These are phyloP conservation scores for Drosophila multiciliata DNA, from an alignment of 2,888 invertebrate genomes.

Conservation along the genomic window DNA sequence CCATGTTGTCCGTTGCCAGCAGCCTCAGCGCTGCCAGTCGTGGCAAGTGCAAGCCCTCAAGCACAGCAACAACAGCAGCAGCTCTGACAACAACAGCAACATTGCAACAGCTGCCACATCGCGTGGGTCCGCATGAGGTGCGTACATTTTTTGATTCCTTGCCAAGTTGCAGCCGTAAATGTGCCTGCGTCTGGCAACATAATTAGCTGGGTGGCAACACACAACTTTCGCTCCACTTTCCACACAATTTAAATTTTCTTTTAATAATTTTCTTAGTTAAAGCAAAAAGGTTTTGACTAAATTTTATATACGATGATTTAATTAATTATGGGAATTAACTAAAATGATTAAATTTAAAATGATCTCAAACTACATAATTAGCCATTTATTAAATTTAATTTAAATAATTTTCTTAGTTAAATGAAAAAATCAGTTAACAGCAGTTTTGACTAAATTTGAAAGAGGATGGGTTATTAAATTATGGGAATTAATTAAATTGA, in stretches of 20 bases:
- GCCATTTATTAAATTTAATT: neutral
- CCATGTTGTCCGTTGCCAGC: constrained; percentile 75
- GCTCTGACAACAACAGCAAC: constrained; percentile 21
- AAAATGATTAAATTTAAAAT: too few species aligned
- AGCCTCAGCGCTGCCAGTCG: constrained; percentile 65
- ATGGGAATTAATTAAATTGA: neutral
- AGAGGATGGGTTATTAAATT: neutral
- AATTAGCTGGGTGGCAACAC: constrained; percentile 2
- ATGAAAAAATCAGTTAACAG: neutral
- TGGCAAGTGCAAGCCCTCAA: constrained; percentile 66
- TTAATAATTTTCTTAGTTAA: too few species aligned
- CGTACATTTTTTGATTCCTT: constrained; percentile 42
- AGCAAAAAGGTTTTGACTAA: too few species aligned
- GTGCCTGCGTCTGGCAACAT: constrained; percentile 2
- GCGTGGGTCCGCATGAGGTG: constrained; percentile 67
- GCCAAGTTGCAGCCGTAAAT: neutral
- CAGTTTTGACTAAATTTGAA: neutral
- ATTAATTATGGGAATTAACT: too few species aligned
- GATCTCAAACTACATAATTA: too few species aligned
- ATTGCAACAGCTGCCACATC: constrained; percentile 45
- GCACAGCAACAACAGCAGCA: constrained; percentile 33
- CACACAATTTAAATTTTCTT: constrained; percentile 2
- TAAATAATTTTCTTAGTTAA: neutral
- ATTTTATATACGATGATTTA: too few species aligned
- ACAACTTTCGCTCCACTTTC: neutral